Conservation (phyloP, 2,113 vertebrate genomes). For the Pteronura brasiliensis region DNA sequence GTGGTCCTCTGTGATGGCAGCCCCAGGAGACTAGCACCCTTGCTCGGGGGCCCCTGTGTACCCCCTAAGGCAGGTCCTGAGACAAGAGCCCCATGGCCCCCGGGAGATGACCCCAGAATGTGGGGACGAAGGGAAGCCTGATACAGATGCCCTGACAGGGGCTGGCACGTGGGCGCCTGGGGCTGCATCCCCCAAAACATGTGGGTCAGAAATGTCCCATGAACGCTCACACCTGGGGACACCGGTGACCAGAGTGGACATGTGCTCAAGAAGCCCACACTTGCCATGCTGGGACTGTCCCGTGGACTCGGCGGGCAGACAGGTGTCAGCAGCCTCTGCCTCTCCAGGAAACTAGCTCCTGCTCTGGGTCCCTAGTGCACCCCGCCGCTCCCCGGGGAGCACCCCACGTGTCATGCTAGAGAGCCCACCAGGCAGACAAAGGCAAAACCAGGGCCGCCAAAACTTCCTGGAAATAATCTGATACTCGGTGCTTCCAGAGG, state of each 20-base stretch:
- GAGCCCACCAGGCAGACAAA: no score
- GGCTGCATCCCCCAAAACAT: no score
- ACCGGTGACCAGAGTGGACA: not conserved
- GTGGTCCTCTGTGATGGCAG: not conserved
- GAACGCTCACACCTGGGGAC: not conserved
- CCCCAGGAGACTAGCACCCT: not conserved
- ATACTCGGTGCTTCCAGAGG: not conserved
- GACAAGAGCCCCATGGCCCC: not conserved
- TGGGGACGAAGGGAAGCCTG: not conserved
- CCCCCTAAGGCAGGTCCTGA: not conserved
- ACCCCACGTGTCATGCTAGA: not conserved
- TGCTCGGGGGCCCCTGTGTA: not conserved
- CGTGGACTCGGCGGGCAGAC: not conserved
- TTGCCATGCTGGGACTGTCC: not conserved
- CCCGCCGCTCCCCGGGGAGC: not conserved
- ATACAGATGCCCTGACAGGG: not conserved
- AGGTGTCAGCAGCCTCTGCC: not conserved
- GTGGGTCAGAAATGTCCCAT: not conserved
- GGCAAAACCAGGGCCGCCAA: not conserved
- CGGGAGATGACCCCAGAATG: not conserved
- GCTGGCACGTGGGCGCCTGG: accelerated
- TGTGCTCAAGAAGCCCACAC: not conserved
- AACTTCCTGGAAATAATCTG: not conserved
- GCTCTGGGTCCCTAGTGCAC: no score
- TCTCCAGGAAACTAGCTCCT: not conserved